Evolutionary conservation across 35 echinoderm and acorn worm genomes (phyloP).

Genomic region (Ophioderma brevispina): DNA sequence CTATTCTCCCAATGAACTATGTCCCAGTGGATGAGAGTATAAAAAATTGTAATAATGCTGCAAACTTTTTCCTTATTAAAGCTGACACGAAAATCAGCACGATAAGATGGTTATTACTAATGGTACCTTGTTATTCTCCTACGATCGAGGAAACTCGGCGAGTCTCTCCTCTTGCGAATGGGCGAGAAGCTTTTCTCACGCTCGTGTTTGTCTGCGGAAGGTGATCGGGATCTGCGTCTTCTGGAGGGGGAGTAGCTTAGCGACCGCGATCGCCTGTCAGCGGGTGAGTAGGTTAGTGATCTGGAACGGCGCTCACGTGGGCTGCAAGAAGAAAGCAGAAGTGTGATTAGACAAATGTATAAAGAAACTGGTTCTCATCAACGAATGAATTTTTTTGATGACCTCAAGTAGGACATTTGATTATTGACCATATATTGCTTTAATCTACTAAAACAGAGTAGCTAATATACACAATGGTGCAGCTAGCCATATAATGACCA

Average conservation of each 20-base stretch:
- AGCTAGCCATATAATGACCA: too few relatives aligned
- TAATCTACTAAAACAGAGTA: too few relatives aligned
- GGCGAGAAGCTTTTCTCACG: slow-evolving; percentile 90
- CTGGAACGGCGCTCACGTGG: slow-evolving; percentile 7
- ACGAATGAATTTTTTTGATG: too few relatives aligned
- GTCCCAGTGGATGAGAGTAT: too few relatives aligned
- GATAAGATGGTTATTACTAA: too few relatives aligned
- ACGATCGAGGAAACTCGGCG: slow-evolving; percentile 90
- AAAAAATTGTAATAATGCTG: too few relatives aligned
- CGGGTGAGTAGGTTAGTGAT: slow-evolving; percentile 27
- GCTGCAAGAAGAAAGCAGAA: neutral
- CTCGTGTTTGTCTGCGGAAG: slow-evolving; percentile 32
- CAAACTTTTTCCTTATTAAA: too few relatives aligned
- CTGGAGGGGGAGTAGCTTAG: slow-evolving; percentile 61
- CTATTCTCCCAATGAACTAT: too few relatives aligned
- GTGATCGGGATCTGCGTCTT: slow-evolving; percentile 52
- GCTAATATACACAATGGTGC: too few relatives aligned
- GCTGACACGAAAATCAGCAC: too few relatives aligned
- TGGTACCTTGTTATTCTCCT: neutral
- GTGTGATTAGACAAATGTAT: neutral
- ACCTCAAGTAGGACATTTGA: too few relatives aligned
- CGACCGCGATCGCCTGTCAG: slow-evolving; percentile 55
- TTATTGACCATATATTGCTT: too few relatives aligned
- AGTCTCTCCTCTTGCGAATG: slow-evolving; percentile 90
- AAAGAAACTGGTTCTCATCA: neutral